These are phyloP conservation scores for Sebastes baramenuke DNA, from an alignment of 2,797 vertebrate genomes.

Conservation along the genomic window DNA sequence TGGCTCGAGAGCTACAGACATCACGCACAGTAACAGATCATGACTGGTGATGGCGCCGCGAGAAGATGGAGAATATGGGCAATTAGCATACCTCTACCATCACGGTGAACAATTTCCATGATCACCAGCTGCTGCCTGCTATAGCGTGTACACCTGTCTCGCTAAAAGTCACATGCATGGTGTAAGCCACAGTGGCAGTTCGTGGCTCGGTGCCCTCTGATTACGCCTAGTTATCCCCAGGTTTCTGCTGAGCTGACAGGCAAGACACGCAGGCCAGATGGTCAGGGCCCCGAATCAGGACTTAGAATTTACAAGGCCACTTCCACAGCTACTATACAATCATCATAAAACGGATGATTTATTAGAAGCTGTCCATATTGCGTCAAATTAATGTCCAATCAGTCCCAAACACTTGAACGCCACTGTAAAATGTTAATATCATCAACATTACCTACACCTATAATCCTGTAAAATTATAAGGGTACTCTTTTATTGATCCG, in stretches of 20 bases:
- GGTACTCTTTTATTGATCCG: constrained; percentile 12
- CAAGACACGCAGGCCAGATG: constrained; percentile 73
- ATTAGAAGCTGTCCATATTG: constrained; percentile 31
- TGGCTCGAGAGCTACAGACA: constrained; percentile 28
- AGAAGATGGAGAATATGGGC: constrained; percentile 39
- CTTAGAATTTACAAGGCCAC: constrained; percentile 64
- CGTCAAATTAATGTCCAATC: constrained; percentile 35
- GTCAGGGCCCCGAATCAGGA: constrained; percentile 47
- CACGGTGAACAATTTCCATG: constrained; percentile 55
- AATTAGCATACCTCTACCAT: constrained; percentile 66
- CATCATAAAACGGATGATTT: constrained; percentile 64
- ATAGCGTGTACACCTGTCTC: constrained; percentile 66
- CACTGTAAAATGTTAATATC: constrained; percentile 9
- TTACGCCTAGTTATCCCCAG: constrained; percentile 69
- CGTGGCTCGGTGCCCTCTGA: constrained; percentile 70
- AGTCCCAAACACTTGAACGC: constrained; percentile 14
- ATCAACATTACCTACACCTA: neutral
- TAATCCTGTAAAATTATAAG: constrained; percentile 7
- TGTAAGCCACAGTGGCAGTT: constrained; percentile 68
- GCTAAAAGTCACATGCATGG: constrained; percentile 60
- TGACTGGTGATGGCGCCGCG: constrained; percentile 39
- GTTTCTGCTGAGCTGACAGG: constrained; percentile 73
- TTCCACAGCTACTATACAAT: constrained; percentile 52
- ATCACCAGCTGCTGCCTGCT: constrained; percentile 77
- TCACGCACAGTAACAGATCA: constrained; percentile 31